These are phyloP conservation scores for Rhabdomys pumilio DNA, from an alignment of 2,797 vertebrate species.

Conservation along the genomic window DNA sequence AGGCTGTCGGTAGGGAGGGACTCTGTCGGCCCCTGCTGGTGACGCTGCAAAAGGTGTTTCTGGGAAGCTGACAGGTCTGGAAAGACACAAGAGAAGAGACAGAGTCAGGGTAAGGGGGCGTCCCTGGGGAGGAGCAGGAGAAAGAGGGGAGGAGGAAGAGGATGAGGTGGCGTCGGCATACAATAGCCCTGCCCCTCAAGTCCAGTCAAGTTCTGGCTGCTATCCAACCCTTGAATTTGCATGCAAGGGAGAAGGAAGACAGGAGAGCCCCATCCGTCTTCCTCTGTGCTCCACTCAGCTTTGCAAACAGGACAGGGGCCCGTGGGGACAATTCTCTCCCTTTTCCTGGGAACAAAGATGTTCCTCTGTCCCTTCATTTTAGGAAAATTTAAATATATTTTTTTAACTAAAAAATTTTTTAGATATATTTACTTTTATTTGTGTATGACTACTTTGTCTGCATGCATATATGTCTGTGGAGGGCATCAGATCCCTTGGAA, in stretches of 20 bases:
- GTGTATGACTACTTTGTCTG: neutral
- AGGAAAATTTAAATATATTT: neutral
- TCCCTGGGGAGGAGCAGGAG: neutral
- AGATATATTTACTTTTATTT: neutral
- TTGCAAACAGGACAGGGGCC: neutral
- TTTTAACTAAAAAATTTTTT: neutral
- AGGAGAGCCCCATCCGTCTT: neutral
- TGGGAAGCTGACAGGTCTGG: slow-evolving; percentile 96
- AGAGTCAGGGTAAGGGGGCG: neutral
- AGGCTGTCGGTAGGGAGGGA: slow-evolving; percentile 93
- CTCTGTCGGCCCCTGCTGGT: slow-evolving; percentile 92
- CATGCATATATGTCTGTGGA: neutral
- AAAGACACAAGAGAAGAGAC: slow-evolving; percentile 14
- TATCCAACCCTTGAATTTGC: neutral
- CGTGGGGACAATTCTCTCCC: neutral
- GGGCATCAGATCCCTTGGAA: neutral
- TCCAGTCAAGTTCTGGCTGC: neutral
- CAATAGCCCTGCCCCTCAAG: neutral
- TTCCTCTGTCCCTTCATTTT: slow-evolving; percentile 18
- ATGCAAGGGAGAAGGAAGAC: neutral
- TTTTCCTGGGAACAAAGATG: neutral
- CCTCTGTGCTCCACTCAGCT: neutral
- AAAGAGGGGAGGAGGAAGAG: no score
- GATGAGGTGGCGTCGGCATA: neutral
- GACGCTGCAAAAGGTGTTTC: slow-evolving; percentile 93